These are phyloP conservation scores for Musca vetustissima DNA, from an alignment of 1,140 invertebrate genomes.

Conservation along the genomic window DNA sequence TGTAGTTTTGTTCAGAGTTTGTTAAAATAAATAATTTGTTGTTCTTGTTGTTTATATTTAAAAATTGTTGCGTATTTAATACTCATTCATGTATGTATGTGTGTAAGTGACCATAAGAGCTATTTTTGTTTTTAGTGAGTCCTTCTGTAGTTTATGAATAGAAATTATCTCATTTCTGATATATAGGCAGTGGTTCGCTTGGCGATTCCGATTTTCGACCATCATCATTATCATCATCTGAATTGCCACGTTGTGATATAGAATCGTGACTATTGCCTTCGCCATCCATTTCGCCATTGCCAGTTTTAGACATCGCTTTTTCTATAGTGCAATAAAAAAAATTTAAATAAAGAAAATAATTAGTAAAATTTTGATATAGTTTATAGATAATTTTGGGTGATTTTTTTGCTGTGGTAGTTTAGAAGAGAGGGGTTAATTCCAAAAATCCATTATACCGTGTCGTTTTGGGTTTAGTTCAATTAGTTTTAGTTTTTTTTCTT, in stretches of 20 bases:
- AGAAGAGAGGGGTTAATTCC: not conserved
- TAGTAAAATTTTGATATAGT: conserved; percentile 3
- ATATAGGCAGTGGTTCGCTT: conserved; percentile 70
- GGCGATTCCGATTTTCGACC: conserved; percentile 63
- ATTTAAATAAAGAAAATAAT: conserved; percentile 39
- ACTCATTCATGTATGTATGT: not conserved
- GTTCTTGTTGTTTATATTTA: too few relatives aligned
- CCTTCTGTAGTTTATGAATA: conserved; percentile 63
- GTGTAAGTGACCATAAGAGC: not conserved
- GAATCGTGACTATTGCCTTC: conserved; percentile 52
- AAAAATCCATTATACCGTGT: not conserved
- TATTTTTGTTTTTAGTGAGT: not conserved
- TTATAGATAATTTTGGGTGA: not conserved
- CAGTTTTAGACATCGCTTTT: conserved; percentile 65
- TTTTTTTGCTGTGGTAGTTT: not conserved
- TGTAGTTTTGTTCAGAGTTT: conserved; percentile 10
- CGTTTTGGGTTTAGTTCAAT: not conserved
- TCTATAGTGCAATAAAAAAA: conserved; percentile 58
- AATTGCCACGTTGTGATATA: conserved; percentile 2
- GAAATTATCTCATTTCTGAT: conserved; percentile 83
- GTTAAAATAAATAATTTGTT: not conserved
- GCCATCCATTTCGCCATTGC: conserved; percentile 64
- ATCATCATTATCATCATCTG: conserved; percentile 64
- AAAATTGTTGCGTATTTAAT: conserved; percentile 16
- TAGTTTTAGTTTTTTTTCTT: not conserved